These are phyloP conservation scores for Chrysochloris asiatica DNA, from an alignment of 2,113 vertebrate species.

Conservation along the genomic window DNA sequence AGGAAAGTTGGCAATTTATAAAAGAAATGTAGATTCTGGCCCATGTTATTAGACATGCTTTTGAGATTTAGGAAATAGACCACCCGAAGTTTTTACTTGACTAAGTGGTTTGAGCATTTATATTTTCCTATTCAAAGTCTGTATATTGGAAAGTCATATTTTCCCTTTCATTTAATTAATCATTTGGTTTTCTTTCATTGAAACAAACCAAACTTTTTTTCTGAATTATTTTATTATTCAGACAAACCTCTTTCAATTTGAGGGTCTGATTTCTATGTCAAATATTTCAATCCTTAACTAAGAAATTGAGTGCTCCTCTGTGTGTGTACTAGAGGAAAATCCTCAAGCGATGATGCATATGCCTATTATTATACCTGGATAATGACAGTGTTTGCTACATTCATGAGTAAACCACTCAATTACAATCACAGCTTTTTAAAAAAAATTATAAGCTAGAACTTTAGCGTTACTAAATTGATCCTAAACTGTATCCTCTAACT, in stretches of 20 bases:
- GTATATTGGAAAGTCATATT: constrained; percentile 66
- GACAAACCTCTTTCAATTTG: constrained; percentile 24
- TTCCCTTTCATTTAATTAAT: constrained; percentile 71
- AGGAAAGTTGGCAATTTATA: constrained; percentile 68
- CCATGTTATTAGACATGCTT: constrained; percentile 53
- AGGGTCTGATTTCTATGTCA: constrained; percentile 43
- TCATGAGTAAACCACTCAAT: constrained; percentile 58
- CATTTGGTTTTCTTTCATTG: constrained; percentile 57
- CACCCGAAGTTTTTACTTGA: constrained; percentile 72
- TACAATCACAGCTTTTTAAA: constrained; percentile 65
- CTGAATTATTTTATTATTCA: constrained; percentile 48
- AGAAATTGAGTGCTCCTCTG: constrained; percentile 4
- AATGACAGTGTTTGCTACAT: constrained; percentile 58
- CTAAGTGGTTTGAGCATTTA: constrained; percentile 72
- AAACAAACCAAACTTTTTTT: constrained; percentile 59
- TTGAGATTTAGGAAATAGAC: constrained; percentile 73
- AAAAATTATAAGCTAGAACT: constrained; percentile 71
- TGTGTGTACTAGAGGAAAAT: background rate
- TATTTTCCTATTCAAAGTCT: constrained; percentile 66
- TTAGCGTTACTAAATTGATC: constrained; percentile 59
- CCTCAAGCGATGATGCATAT: background rate
- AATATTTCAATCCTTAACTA: constrained; percentile 10
- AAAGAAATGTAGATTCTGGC: constrained; percentile 71
- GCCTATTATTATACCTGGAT: constrained; percentile 67
- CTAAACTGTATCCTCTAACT: constrained; percentile 32